Conservation (phyloP, 2,113 vertebrate species). For the Hyaena hyaena region DNA sequence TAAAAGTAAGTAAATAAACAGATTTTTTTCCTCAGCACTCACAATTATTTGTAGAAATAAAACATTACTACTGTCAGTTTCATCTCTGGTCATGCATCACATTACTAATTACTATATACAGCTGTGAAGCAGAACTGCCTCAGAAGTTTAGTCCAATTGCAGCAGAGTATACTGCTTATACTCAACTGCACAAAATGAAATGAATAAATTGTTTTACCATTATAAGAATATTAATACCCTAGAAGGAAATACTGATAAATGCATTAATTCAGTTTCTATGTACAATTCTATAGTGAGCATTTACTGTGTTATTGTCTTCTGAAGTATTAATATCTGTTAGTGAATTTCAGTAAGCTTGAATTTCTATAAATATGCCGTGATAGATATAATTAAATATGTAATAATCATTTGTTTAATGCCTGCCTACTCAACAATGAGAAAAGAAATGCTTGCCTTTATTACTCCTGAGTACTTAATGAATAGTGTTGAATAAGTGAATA, state of each 20-base stretch:
- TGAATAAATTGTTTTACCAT: not conserved
- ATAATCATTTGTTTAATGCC: slow-evolving; percentile 51
- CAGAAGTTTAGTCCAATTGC: not conserved
- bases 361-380: slow-evolving; percentile 47
- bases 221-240: not conserved
- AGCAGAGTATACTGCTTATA: not conserved
- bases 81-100: not conserved
- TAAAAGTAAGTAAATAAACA: not conserved
- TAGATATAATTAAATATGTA: slow-evolving; percentile 51
- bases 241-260: slow-evolving; percentile 33
- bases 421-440: slow-evolving; percentile 27
- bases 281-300: slow-evolving; percentile 6
- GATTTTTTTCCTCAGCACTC: not conserved
- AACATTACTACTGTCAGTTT: not conserved
- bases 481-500: not conserved
- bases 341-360: slow-evolving; percentile 57
- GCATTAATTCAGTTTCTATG: slow-evolving; percentile 21
- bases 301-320: slow-evolving; percentile 34
- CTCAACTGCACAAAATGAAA: slow-evolving; percentile 37
- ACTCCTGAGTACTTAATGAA: not conserved
- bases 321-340: slow-evolving; percentile 38
- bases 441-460: slow-evolving; percentile 19
- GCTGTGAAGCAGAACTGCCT: not conserved
- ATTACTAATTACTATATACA: not conserved
- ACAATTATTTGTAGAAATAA: slow-evolving; percentile 19